Conservation (phyloP, 2,888 invertebrate species). For the Sisyra nigra region DNA sequence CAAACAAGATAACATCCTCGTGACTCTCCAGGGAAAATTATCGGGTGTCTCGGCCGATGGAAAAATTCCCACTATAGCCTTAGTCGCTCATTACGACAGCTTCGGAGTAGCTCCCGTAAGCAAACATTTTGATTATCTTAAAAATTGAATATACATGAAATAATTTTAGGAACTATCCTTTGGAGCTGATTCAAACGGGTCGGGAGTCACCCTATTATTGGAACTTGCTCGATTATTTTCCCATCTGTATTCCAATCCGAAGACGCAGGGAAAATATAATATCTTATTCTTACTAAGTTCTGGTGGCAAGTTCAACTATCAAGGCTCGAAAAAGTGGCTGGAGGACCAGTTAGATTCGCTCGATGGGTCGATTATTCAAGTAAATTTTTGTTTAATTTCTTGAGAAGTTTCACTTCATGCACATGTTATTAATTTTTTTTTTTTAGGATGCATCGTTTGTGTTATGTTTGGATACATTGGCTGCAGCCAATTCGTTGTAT, state of each 20-base stretch:
- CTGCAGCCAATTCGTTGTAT: slow-evolving; percentile 45
- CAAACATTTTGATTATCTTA: slow-evolving; percentile 14
- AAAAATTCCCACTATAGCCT: slow-evolving; percentile 59
- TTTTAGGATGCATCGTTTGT: slow-evolving; percentile 75
- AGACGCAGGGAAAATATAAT: slow-evolving; percentile 58
- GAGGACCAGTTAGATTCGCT: slow-evolving; percentile 78
- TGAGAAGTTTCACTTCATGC: not conserved
- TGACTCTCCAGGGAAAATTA: slow-evolving; percentile 75
- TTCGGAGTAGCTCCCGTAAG: slow-evolving; percentile 80
- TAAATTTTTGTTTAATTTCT: slow-evolving; percentile 20
- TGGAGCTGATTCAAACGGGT: slow-evolving; percentile 88
- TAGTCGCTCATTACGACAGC: slow-evolving; percentile 89
- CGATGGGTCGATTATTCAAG: slow-evolving; percentile 56
- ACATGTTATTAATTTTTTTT: slow-evolving; percentile 16
- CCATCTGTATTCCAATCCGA: slow-evolving; percentile 58
- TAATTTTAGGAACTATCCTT: slow-evolving; percentile 66
- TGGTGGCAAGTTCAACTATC: slow-evolving; percentile 84
- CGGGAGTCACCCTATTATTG: slow-evolving; percentile 73
- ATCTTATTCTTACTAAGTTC: slow-evolving; percentile 81
- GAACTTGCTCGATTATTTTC: slow-evolving; percentile 82
- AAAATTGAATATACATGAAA: slow-evolving; percentile 1
- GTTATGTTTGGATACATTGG: slow-evolving; percentile 74
- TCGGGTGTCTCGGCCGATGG: slow-evolving; percentile 53
- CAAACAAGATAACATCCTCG: slow-evolving; percentile 64
- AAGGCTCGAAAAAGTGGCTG: slow-evolving; percentile 90